These are phyloP conservation scores for Tinamus major DNA, from an alignment of 2,797 vertebrate genomes.

Conservation along the genomic window DNA sequence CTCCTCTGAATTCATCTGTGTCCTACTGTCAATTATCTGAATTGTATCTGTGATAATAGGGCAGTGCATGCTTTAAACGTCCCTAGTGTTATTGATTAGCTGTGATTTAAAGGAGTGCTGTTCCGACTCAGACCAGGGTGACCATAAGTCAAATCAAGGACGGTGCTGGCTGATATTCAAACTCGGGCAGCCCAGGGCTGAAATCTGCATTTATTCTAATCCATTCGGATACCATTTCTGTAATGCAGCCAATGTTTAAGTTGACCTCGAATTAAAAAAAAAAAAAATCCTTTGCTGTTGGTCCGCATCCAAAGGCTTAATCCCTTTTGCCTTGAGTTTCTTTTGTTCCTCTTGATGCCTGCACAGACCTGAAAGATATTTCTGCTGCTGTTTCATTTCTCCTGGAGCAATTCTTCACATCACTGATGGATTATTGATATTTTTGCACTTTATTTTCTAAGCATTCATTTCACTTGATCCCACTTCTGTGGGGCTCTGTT, in stretches of 20 bases:
- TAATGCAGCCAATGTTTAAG: constrained; percentile 51
- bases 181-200: constrained; percentile 30
- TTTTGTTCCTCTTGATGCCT: constrained; percentile 21
- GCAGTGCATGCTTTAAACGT: not conserved
- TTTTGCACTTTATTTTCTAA: not conserved
- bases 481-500: not conserved
- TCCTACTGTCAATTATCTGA: not conserved
- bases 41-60: not conserved
- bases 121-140: not conserved
- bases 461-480: not conserved
- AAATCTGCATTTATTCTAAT: constrained; percentile 66
- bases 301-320: constrained; percentile 53
- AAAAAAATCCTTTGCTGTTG: constrained; percentile 47
- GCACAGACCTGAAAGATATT: not conserved
- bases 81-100: constrained; percentile 13
- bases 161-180: constrained; percentile 42
- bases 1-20: not conserved
- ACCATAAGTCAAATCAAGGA: constrained; percentile 43
- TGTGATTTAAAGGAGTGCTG: not conserved
- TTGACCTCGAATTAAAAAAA: constrained; percentile 56
- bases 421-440: not conserved
- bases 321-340: constrained; percentile 38
- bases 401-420: not conserved
- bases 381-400: not conserved
- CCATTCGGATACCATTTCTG: constrained; percentile 58